Percentiles rank a stretch among this genome's conserved stretches.
These are phyloP conservation scores for Oegoconia quadripuncta DNA, from an alignment of 2,888 invertebrate species.

Conservation along the genomic window DNA sequence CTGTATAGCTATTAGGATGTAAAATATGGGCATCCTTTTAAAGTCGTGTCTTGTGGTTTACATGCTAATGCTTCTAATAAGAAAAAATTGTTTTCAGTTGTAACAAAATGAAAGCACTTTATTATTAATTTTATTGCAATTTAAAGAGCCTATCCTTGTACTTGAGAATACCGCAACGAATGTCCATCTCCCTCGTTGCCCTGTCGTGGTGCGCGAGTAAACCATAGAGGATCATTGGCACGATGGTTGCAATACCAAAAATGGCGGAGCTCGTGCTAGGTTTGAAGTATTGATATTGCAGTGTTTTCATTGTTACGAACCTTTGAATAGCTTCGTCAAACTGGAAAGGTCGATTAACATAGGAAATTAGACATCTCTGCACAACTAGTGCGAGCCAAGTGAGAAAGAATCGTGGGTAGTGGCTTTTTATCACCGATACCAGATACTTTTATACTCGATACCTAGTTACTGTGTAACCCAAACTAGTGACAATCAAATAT, in stretches of 20 bases:
- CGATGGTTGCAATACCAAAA: conserved; percentile 69
- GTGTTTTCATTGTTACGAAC: conserved; percentile 84
- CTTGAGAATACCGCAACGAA: conserved; percentile 84
- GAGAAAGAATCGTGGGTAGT: no score
- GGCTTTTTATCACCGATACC: no score
- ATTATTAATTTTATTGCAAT: conserved; percentile 29
- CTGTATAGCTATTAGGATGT: no score
- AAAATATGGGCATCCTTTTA: no score
- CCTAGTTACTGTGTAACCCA: no score
- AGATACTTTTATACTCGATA: no score
- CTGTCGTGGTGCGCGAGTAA: conserved; percentile 76
- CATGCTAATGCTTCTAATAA: no score
- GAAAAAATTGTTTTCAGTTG: neutral
- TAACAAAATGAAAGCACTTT: neutral
- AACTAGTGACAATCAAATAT: no score
- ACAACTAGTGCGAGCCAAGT: no score
- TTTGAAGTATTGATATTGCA: conserved; percentile 83
- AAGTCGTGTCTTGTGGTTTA: no score
- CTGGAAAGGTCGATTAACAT: no score
- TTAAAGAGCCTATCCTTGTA: conserved; percentile 87
- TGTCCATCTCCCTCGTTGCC: conserved; percentile 73
- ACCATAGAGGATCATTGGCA: conserved; percentile 78
- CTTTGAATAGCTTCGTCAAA: conserved; percentile 89
- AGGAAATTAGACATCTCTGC: no score
- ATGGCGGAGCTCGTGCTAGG: conserved; percentile 79